These are phyloP conservation scores for Liopterus haemorrhoidalis DNA, from an alignment of 2,888 invertebrate species.

Conservation along the genomic window DNA sequence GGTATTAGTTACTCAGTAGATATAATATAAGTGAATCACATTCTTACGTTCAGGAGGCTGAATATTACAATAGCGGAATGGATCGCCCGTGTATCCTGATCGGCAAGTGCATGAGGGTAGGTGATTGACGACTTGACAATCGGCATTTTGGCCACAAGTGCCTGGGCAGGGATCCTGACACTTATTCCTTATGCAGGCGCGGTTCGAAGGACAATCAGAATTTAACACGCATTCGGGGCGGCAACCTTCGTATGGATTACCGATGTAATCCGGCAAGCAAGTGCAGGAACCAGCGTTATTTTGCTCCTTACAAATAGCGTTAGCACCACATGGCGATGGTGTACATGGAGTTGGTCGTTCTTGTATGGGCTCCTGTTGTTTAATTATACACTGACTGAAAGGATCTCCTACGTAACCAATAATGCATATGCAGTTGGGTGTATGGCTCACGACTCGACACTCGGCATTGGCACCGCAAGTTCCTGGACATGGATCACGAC, in stretches of 20 bases:
- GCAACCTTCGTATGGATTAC: constrained; percentile 73
- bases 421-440: constrained; percentile 71
- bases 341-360: constrained; percentile 46
- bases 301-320: constrained; percentile 63
- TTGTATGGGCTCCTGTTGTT: constrained; percentile 37
- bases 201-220: constrained; percentile 65
- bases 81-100: constrained; percentile 70
- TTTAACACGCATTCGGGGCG: constrained; percentile 69
- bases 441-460: constrained; percentile 70
- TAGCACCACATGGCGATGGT: constrained; percentile 61
- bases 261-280: constrained; percentile 64
- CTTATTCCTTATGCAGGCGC: constrained; percentile 65
- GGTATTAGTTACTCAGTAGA: constrained; percentile 20
- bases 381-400: constrained; percentile 58
- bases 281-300: constrained; percentile 61
- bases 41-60: constrained; percentile 36
- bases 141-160: constrained; percentile 67
- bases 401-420: constrained; percentile 61
- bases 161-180: constrained; percentile 75
- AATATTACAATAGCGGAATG: constrained; percentile 58
- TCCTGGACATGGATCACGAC: constrained; percentile 65
- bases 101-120: constrained; percentile 64
- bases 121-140: constrained; percentile 69
- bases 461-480: constrained; percentile 67
- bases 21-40: constrained; percentile 2